Evolutionary conservation across 2,888 invertebrate genomes (phyloP).

Genomic region (Epirrhoe tristata): DNA sequence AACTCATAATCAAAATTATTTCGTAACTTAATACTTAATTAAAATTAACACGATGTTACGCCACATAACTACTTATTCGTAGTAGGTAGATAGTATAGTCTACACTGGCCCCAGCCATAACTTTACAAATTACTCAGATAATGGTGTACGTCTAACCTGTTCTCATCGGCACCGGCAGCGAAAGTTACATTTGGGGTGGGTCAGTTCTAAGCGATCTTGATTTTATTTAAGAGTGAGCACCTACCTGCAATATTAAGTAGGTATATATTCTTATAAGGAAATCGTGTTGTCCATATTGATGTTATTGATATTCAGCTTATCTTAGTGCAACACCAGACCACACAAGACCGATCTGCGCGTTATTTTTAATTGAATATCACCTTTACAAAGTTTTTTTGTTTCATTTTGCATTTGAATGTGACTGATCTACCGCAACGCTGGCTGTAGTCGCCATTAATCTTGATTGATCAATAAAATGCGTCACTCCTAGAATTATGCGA

Average conservation of each 20-base stretch:
- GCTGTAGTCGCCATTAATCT: constrained; percentile 13
- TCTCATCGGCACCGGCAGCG: not conserved
- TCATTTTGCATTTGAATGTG: constrained; percentile 33
- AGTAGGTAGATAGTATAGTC: not conserved
- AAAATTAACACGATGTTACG: not conserved
- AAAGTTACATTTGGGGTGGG: constrained; percentile 19
- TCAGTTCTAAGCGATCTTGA: constrained; percentile 13
- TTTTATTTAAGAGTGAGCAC: not conserved
- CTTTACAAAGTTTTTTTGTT: constrained; percentile 59
- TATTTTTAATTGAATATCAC: constrained; percentile 59
- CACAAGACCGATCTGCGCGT: constrained; percentile 50
- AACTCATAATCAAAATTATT: too few species aligned
- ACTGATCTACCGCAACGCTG: constrained; percentile 40
- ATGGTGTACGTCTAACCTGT: constrained; percentile 7
- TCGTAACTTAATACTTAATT: too few species aligned
- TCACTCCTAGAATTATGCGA: not conserved
- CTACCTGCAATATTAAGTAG: too few species aligned
- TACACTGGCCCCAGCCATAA: constrained; percentile 6
- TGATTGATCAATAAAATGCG: constrained; percentile 2
- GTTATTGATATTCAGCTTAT: not conserved
- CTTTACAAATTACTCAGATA: constrained; percentile 9
- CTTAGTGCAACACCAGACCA: constrained; percentile 30
- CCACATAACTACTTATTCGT: not conserved
- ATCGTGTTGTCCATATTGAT: not conserved
- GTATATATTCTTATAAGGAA: not conserved